Conservation (phyloP, 2,888 invertebrate genomes). For the Tipula helvola region DNA sequence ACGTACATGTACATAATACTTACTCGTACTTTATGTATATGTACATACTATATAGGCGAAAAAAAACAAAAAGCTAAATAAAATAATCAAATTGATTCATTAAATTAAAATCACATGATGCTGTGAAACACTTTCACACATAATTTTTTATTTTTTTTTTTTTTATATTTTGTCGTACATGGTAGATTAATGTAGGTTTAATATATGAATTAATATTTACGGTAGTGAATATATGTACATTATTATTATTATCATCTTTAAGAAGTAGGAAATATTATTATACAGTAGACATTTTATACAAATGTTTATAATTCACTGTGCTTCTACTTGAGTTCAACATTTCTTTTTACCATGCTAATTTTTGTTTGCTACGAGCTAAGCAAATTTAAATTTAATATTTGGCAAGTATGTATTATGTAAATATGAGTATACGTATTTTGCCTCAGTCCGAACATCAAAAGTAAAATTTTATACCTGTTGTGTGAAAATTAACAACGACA, state of each 20-base stretch:
- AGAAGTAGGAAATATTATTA: background rate
- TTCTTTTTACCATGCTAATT: background rate
- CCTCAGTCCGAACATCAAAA: background rate
- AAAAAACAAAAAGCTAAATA: background rate
- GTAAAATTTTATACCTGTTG: background rate
- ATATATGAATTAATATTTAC: background rate
- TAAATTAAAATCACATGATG: background rate
- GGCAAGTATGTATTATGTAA: background rate
- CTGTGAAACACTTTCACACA: conserved; percentile 4
- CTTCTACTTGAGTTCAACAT: background rate
- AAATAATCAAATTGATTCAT: background rate
- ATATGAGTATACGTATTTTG: background rate
- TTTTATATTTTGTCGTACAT: background rate
- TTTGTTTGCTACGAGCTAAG: background rate
- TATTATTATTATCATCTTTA: background rate
- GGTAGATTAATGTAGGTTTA: background rate
- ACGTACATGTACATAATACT: background rate
- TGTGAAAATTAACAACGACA: background rate
- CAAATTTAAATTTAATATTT: background rate
- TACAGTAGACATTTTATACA: background rate
- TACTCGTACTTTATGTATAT: too few relatives aligned
- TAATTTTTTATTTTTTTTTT: background rate
- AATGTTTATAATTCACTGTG: background rate
- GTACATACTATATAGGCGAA: background rate
- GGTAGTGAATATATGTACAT: background rate